Evolutionary conservation across 2,888 invertebrate species (phyloP).

Genomic region (Byasa hedistus): DNA sequence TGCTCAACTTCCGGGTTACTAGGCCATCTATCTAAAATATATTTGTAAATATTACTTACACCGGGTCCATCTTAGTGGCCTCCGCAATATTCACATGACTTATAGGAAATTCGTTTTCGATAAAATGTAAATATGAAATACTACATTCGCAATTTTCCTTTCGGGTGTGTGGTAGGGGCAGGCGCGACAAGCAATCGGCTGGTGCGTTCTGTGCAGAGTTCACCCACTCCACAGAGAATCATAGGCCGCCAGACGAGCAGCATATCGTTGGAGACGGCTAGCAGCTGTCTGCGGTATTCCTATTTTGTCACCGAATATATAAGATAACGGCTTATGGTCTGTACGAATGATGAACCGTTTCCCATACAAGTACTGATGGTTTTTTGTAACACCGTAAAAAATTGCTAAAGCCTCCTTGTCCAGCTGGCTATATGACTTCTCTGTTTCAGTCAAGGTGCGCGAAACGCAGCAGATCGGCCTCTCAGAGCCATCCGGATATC

Average conservation of each 20-base stretch:
- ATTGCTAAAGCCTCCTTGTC: constrained; percentile 38
- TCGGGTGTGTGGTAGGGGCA: background rate
- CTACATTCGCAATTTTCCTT: background rate
- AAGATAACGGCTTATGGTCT: background rate
- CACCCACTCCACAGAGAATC: background rate
- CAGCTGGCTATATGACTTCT: constrained; percentile 38
- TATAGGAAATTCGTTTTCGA: too few species aligned
- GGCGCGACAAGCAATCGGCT: background rate
- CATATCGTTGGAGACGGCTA: background rate
- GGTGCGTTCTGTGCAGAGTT: background rate
- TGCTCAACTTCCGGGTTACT: background rate
- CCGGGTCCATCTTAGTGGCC: background rate
- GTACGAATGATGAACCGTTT: constrained; percentile 28
- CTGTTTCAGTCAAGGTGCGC: constrained; percentile 35
- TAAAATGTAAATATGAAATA: background rate
- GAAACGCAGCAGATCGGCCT: constrained; percentile 35
- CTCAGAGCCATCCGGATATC: constrained; percentile 25
- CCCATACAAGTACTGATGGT: constrained; percentile 36
- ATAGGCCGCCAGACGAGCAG: background rate
- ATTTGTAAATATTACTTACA: background rate
- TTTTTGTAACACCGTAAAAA: constrained; percentile 32
- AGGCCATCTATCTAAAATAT: background rate
- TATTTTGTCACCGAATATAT: background rate
- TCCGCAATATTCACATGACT: too few species aligned
- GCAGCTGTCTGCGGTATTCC: background rate